A percentile compares a stretch with the other conserved stretches of the same genome.
These are phyloP conservation scores for Syrphus vitripennis DNA, from an alignment of 2,888 invertebrate species.

Conservation along the genomic window DNA sequence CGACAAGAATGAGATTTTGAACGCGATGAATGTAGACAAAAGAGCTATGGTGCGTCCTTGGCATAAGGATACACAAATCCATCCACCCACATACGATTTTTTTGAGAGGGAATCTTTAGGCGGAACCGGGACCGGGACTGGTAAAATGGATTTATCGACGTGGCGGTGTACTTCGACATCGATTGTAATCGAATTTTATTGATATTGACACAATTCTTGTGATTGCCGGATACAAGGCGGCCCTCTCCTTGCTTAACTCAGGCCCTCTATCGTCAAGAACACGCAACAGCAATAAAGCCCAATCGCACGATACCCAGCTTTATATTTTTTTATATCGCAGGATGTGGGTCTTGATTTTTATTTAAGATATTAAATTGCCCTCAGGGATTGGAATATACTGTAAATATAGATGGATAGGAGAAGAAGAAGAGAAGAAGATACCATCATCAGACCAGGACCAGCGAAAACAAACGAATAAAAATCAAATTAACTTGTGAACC, in stretches of 20 bases:
- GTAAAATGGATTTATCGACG: slow-evolving; percentile 56
- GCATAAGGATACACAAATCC: slow-evolving; percentile 11
- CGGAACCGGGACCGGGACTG: neutral
- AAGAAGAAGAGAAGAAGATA: slow-evolving; percentile 4
- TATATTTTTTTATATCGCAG: neutral
- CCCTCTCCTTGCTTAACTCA: neutral
- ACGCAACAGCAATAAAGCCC: slow-evolving; percentile 56
- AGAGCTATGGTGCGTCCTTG: slow-evolving; percentile 47
- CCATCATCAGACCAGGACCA: slow-evolving; percentile 22
- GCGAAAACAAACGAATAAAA: slow-evolving; percentile 67
- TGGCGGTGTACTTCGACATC: slow-evolving; percentile 71
- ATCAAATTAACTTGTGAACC: slow-evolving; percentile 67
- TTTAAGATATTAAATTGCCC: slow-evolving; percentile 68
- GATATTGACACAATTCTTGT: slow-evolving; percentile 80
- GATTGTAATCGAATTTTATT: slow-evolving; percentile 81
- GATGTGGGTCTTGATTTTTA: slow-evolving; percentile 55
- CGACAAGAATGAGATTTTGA: neutral
- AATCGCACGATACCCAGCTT: slow-evolving; percentile 14
- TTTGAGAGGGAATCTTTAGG: slow-evolving; percentile 30
- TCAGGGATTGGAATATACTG: slow-evolving; percentile 21
- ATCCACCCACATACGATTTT: slow-evolving; percentile 16
- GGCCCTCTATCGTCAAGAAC: slow-evolving; percentile 8
- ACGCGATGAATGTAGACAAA: slow-evolving; percentile 44
- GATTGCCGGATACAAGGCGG: slow-evolving; percentile 78
- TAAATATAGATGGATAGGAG: neutral